Base-by-base conservation (phyloP, 2,888 invertebrate genomes). In the Apotomis turbidana region DNA sequence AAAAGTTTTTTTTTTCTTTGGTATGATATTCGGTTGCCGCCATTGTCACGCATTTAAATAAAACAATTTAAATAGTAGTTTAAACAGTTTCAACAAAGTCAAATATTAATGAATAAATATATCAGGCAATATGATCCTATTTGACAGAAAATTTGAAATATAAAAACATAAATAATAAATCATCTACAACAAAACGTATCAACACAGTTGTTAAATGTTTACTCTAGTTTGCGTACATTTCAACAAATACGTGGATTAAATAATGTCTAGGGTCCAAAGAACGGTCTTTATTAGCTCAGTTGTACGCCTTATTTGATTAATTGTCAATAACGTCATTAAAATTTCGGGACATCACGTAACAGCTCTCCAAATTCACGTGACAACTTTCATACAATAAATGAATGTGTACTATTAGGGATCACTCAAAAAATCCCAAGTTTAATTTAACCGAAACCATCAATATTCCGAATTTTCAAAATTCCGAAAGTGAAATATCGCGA, bases 251-350 rank as follows among this genome's bases (percentile, higher is more conserved):
- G 36, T 38, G 38, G 12, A 38, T 58, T 6, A 5, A 12, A 38
- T 38, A 38, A 38, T 9, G 38, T 58, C n/a, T n/a, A n/a, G n/a
- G 5, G n/a, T 6, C 5, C 12, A 57, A 38, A 12, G 46, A 36
- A 46, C 27, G 27, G 27, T 12, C 57, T 55, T 4, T 51, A 38
- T 59, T 67, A 41, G 36, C 49, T 12, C 58, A 67, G 51, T 6
- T 67, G 38, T 5, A 3, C 27, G 5, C 36, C 6, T 44, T n/a
- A 36, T 46, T 44, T 13, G 49, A 67, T 27, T 57, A 55, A 66
- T 58, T 27, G 49, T 36, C 57, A 49, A 58, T 67, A 58, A 58
- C 49, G 66, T 46, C 36, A 66, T 66, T 66, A 57, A 57, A 15
- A 54, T 9, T 27, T 27, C 3, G 9, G 9, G 0, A 9, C 9